phyloP scores from a whole-genome alignment of 1,140 invertebrate species.

The Heliconius melpomene region DNA sequence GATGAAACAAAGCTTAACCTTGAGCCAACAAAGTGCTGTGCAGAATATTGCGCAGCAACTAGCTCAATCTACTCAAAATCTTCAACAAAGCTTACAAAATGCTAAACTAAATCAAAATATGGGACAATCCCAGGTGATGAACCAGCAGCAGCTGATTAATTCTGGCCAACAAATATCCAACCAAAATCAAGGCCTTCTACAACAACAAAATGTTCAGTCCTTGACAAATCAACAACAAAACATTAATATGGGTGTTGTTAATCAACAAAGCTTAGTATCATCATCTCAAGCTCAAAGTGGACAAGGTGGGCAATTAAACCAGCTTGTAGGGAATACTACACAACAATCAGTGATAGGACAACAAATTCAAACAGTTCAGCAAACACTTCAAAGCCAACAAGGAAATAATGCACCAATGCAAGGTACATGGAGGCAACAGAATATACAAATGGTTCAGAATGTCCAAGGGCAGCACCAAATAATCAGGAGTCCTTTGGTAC shows the following conservation, averaged over 20 bases:
- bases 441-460: constrained; percentile 78
- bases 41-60: constrained; percentile 77
- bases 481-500: constrained; percentile 75
- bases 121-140: constrained; percentile 64
- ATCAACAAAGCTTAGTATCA: constrained; percentile 64
- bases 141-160: constrained; percentile 66
- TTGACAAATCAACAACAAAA: constrained; percentile 71
- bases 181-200: constrained; percentile 66
- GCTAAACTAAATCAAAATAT: constrained; percentile 69
- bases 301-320: constrained; percentile 64
- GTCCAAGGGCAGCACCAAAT: constrained; percentile 75
- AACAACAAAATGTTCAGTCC: constrained; percentile 73
- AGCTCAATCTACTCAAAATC: constrained; percentile 74
- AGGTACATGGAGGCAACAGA: constrained; percentile 79
- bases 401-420: constrained; percentile 67
- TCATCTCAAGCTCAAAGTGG: constrained; percentile 61
- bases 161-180: constrained; percentile 62
- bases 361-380: constrained; percentile 71
- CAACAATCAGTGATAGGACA: constrained; percentile 71
- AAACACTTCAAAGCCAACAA: constrained; percentile 69
- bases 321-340: constrained; percentile 60
- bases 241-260: constrained; percentile 72
- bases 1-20: constrained; percentile 68
- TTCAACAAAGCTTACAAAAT: constrained; percentile 70
- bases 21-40: constrained; percentile 73